Evolutionary conservation across 2,888 invertebrate genomes (phyloP).

Genomic region (Aradus depressus): DNA sequence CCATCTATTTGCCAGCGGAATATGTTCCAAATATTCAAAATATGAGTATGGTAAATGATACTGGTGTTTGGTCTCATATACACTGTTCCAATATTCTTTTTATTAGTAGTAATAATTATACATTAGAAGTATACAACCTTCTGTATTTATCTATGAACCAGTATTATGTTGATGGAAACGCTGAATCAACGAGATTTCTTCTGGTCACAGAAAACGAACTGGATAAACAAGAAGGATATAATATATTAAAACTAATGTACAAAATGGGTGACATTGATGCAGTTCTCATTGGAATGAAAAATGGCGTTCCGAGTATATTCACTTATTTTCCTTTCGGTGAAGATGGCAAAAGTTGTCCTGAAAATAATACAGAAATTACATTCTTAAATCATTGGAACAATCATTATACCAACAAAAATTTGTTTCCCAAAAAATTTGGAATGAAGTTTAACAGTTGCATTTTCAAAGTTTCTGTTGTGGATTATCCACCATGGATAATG

Average conservation of each 20-base stretch:
- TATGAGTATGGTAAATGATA: too few relatives aligned
- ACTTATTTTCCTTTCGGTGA: slow-evolving; percentile 5
- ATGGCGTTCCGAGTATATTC: not conserved
- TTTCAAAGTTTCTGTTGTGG: slow-evolving; percentile 3
- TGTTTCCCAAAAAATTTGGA: not conserved
- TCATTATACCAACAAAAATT: not conserved
- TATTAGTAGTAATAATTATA: not conserved
- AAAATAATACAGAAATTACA: not conserved
- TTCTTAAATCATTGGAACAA: not conserved
- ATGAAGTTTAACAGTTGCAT: not conserved
- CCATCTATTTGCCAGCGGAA: too few relatives aligned
- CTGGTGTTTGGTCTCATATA: too few relatives aligned
- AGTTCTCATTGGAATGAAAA: not conserved
- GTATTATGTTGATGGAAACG: not conserved
- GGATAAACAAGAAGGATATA: not conserved
- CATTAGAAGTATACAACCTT: not conserved
- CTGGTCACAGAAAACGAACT: not conserved
- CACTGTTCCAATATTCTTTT: slow-evolving; percentile 3
- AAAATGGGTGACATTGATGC: slow-evolving; percentile 6
- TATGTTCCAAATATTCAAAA: too few relatives aligned
- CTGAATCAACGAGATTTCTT: slow-evolving; percentile 3
- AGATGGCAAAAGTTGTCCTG: slow-evolving; percentile 7
- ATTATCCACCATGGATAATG: slow-evolving; percentile 8
- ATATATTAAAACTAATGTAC: slow-evolving; percentile 3
- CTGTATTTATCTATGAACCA: not conserved